phyloP scores from a whole-genome alignment of 2,888 invertebrate species.

The Drosophila greeni region DNA sequence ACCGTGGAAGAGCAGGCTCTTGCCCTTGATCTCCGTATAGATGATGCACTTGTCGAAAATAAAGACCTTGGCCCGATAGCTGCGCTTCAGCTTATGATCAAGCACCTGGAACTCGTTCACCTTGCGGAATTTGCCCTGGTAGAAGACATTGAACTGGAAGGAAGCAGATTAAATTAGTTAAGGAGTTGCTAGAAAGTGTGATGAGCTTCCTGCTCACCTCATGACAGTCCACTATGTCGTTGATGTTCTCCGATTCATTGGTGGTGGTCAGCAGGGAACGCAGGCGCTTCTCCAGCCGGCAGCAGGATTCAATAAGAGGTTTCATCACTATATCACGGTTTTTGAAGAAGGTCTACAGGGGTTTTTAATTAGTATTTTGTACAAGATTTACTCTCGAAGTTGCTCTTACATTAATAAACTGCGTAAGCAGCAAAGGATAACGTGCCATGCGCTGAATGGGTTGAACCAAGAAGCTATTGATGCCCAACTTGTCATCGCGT shows the following conservation, averaged over 20 bases:
- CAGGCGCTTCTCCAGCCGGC: constrained; percentile 77
- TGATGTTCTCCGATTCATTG: constrained; percentile 78
- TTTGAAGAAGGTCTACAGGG: constrained; percentile 74
- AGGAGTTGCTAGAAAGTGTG: background rate
- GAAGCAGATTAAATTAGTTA: background rate
- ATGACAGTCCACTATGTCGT: constrained; percentile 77
- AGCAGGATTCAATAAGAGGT: constrained; percentile 77
- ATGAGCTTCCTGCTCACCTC: constrained; percentile 62
- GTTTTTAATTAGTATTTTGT: background rate
- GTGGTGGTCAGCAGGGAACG: constrained; percentile 76
- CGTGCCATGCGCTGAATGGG: constrained; percentile 79
- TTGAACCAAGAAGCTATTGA: constrained; percentile 78
- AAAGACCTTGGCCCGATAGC: constrained; percentile 77
- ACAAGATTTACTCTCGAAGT: fast-evolving
- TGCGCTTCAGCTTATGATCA: constrained; percentile 74
- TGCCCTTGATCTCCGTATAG: constrained; percentile 78
- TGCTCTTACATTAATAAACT: constrained; percentile 75
- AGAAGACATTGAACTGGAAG: constrained; percentile 76
- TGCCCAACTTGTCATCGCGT: constrained; percentile 78
- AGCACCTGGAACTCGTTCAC: constrained; percentile 76
- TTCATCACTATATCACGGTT: constrained; percentile 76
- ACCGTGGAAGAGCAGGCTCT: constrained; percentile 76
- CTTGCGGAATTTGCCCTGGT: constrained; percentile 78
- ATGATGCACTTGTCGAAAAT: constrained; percentile 78
- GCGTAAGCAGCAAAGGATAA: constrained; percentile 77